These are phyloP conservation scores for Chamaetylas fuelleborni DNA, from an alignment of 2,113 vertebrate species.

Conservation along the genomic window DNA sequence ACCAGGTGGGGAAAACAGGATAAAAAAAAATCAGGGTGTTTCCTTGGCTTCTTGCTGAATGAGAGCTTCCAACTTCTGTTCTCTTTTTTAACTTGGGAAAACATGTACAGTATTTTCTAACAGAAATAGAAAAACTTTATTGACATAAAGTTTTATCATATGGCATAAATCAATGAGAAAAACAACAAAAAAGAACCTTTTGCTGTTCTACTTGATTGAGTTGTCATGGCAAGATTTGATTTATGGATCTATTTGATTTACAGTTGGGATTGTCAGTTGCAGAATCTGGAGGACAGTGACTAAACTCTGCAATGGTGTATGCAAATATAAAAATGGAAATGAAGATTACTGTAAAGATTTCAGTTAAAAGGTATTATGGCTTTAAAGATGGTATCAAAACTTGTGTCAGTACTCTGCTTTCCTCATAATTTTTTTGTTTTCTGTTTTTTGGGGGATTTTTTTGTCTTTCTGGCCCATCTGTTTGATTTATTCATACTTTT, in stretches of 20 bases:
- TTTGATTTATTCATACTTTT: background rate
- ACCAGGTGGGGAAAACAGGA: background rate
- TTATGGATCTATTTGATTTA: background rate
- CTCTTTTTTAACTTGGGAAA: background rate
- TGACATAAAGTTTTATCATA: background rate
- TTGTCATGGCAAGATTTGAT: background rate
- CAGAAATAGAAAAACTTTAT: background rate
- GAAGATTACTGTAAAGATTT: background rate
- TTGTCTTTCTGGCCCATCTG: background rate
- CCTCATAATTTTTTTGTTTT: background rate
- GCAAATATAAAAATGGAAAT: background rate
- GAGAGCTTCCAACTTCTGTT: background rate
- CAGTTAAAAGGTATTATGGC: background rate
- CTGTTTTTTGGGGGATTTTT: rapidly evolving
- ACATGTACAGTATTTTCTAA: background rate
- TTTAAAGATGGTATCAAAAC: background rate
- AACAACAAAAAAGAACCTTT: background rate
- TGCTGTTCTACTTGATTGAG: background rate
- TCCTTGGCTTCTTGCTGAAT: background rate
- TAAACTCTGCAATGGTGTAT: background rate
- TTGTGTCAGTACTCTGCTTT: background rate
- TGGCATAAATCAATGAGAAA: background rate
- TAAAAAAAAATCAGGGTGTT: background rate
- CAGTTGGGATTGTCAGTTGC: background rate
- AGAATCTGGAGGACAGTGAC: background rate